These are phyloP conservation scores for Poeciliopsis retropinna DNA, from an alignment of 2,113 vertebrate species.

Conservation along the genomic window DNA sequence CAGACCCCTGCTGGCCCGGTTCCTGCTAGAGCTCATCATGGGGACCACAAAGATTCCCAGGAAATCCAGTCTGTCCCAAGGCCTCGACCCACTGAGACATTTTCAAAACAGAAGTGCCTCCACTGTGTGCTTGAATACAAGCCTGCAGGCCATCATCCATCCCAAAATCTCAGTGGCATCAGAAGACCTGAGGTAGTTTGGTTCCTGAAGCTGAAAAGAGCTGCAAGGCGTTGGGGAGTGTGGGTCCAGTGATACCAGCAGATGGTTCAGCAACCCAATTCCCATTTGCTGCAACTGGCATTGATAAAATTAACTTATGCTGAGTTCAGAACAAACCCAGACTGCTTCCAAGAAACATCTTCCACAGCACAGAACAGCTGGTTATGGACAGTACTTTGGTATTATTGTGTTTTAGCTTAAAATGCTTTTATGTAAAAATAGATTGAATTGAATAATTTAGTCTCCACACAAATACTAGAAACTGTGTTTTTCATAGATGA, in stretches of 20 bases:
- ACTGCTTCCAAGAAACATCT: neutral
- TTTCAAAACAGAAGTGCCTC: too few relatives aligned
- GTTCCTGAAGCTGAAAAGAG: neutral
- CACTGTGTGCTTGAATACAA: neutral
- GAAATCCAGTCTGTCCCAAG: neutral
- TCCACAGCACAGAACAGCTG: too few relatives aligned
- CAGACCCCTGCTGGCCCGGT: neutral
- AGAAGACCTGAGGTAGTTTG: too few relatives aligned
- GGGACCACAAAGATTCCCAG: neutral
- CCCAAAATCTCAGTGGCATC: neutral
- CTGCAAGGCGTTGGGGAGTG: too few relatives aligned
- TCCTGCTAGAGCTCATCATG: neutral
- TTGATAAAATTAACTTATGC: neutral
- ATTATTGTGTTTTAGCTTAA: too few relatives aligned
- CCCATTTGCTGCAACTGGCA: neutral
- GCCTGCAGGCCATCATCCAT: neutral
- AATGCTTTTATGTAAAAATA: too few relatives aligned
- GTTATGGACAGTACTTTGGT: too few relatives aligned
- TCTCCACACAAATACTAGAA: too few relatives aligned
- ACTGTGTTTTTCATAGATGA: too few relatives aligned
- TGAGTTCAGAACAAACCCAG: neutral
- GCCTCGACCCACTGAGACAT: neutral
- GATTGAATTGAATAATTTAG: too few relatives aligned
- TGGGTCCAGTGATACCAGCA: neutral
- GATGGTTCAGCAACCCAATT: neutral